These are phyloP conservation scores for Hyles lineata DNA, from an alignment of 2,888 invertebrate genomes.

Conservation along the genomic window DNA sequence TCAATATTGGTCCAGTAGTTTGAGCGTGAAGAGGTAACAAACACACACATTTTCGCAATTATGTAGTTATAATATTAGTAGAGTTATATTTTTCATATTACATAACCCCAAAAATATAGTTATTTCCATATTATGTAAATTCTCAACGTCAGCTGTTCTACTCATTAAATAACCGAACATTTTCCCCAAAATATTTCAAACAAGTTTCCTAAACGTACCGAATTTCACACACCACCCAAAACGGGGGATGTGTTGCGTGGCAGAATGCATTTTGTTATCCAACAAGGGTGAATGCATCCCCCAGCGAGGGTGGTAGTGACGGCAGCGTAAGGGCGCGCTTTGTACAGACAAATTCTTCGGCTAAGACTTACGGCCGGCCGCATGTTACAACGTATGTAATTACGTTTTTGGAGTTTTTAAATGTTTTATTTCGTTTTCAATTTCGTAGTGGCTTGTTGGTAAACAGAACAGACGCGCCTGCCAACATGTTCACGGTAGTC, in stretches of 20 bases:
- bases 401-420: neutral
- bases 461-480: no score
- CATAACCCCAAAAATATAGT: no score
- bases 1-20: no score
- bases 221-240: slow-evolving; percentile 11
- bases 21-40: no score
- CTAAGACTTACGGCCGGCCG: slow-evolving; percentile 38
- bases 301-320: slow-evolving; percentile 49
- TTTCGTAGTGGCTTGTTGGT: no score
- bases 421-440: neutral
- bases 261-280: slow-evolving; percentile 51
- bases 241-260: slow-evolving; percentile 39
- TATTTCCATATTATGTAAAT: no score
- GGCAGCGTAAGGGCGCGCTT: slow-evolving; percentile 49
- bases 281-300: slow-evolving; percentile 52
- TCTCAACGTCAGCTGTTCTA: neutral
- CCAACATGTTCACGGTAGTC: no score
- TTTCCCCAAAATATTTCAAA: neutral
- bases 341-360: slow-evolving; percentile 64
- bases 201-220: neutral
- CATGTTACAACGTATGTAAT: slow-evolving; percentile 48
- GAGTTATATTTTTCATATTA: no score
- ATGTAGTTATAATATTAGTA: no score
- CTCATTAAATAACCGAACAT: neutral
- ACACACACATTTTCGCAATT: no score